These are phyloP conservation scores for Pipistrellus nathusii DNA, from an alignment of 2,797 vertebrate genomes.

Conservation along the genomic window DNA sequence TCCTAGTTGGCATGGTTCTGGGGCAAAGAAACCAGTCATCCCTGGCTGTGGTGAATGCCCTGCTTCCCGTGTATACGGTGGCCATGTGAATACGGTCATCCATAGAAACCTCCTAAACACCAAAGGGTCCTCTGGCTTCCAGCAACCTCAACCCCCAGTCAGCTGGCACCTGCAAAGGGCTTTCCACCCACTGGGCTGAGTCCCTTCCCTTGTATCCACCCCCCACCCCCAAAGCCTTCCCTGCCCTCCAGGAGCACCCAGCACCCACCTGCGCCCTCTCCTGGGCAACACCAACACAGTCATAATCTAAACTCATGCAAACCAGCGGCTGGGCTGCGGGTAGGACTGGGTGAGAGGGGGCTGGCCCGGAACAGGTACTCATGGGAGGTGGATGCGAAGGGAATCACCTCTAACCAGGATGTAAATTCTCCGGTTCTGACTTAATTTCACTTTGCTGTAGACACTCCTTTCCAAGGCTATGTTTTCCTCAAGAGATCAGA, in stretches of 20 bases:
- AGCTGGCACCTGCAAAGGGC: neutral
- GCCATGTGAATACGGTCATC: neutral
- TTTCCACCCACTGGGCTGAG: neutral
- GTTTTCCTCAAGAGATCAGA: conserved; percentile 26
- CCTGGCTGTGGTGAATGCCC: neutral
- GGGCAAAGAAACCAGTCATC: neutral
- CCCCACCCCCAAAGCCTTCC: neutral
- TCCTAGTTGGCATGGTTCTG: neutral
- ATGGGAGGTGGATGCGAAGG: neutral
- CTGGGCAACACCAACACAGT: neutral
- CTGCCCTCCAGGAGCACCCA: neutral
- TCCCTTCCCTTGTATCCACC: neutral
- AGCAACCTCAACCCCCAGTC: too few species aligned
- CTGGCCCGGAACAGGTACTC: neutral
- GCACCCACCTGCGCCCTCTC: neutral
- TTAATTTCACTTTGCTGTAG: conserved; percentile 1
- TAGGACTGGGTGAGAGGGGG: neutral
- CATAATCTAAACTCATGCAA: neutral
- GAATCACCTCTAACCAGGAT: neutral
- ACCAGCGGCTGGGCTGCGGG: too few species aligned
- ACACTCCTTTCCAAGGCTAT: neutral
- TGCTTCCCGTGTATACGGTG: neutral
- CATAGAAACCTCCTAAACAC: neutral
- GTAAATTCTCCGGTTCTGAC: too few species aligned
- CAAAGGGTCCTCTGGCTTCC: neutral